A percentile compares a stretch with the other conserved stretches of the same genome.
phyloP scores from a whole-genome alignment of 2,888 invertebrate species.

The Phalera bucephala region DNA sequence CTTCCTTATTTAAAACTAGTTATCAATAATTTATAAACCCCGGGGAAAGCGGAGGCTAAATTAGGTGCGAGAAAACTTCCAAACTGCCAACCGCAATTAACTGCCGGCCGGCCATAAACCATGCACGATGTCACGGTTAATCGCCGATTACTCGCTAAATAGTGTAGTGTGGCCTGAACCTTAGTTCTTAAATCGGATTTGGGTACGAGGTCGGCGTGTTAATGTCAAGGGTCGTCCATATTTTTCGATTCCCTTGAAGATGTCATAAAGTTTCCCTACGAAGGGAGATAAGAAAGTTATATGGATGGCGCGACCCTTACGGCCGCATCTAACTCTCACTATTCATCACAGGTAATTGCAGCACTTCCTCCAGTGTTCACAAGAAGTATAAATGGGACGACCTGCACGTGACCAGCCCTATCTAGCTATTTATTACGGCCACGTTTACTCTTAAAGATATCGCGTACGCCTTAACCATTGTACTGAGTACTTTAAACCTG shows the following conservation, averaged over 20 bases:
- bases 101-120: conserved; percentile 17
- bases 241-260: conserved; percentile 73
- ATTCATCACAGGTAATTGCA: conserved; percentile 76
- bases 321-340: conserved; percentile 66
- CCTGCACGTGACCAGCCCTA: conserved; percentile 68
- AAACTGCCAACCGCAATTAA: conserved; percentile 22
- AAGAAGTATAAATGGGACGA: conserved; percentile 71
- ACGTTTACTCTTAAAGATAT: conserved; percentile 50
- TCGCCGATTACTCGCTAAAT: conserved; percentile 21
- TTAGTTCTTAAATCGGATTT: conserved; percentile 49
- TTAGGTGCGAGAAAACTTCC: conserved; percentile 8
- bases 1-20: neutral
- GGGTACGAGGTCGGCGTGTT: conserved; percentile 51
- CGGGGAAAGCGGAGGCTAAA: neutral
- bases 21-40: neutral
- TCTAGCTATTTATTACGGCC: conserved; percentile 61
- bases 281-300: conserved; percentile 74
- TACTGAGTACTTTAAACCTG: too few species aligned
- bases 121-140: conserved; percentile 21
- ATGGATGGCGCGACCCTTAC: conserved; percentile 64
- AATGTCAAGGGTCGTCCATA: conserved; percentile 66
- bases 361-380: conserved; percentile 70
- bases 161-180: conserved; percentile 22
- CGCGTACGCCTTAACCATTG: conserved; percentile 16
- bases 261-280: conserved; percentile 72